Evolutionary conservation across 2,888 invertebrate species (phyloP).

Genomic region (Crioceris asparagi): DNA sequence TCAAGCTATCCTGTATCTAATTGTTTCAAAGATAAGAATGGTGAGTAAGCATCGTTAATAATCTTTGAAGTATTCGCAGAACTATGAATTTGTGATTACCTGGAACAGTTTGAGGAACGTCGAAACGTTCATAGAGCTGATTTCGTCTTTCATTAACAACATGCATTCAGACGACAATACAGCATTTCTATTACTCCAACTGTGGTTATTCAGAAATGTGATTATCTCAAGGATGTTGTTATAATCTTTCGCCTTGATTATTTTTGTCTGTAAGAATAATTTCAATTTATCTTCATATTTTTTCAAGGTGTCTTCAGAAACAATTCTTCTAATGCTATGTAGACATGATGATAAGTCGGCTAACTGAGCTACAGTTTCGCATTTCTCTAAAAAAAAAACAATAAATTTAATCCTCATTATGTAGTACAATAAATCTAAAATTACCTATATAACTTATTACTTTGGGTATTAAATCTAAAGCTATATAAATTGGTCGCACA

Average conservation of each 20-base stretch:
- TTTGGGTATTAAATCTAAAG: conserved; percentile 35
- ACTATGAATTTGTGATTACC: conserved; percentile 23
- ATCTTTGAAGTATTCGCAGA: background rate
- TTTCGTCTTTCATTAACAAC: conserved; percentile 31
- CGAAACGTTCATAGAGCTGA: conserved; percentile 32
- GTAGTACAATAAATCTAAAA: background rate
- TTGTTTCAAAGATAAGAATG: background rate
- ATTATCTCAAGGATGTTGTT: conserved; percentile 29
- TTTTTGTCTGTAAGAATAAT: conserved; percentile 29
- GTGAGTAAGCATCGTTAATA: background rate
- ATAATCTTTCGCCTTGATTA: conserved; percentile 25
- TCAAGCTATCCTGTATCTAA: background rate
- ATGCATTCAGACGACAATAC: conserved; percentile 34
- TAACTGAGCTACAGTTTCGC: conserved; percentile 34
- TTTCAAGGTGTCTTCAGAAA: conserved; percentile 33
- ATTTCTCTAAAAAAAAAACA: conserved; percentile 27
- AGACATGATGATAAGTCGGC: conserved; percentile 40
- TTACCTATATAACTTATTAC: conserved; percentile 34
- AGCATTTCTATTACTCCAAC: conserved; percentile 38
- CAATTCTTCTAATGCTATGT: conserved; percentile 34
- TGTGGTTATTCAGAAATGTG: conserved; percentile 39
- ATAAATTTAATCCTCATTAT: background rate
- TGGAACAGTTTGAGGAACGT: conserved; percentile 36
- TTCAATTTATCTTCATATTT: conserved; percentile 34
- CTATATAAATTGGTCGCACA: conserved; percentile 35